A percentile compares a stretch with the other conserved stretches of the same genome.
Evolutionary conservation across 2,797 vertebrate species (phyloP).

Genomic region (Lacerta viridis): DNA sequence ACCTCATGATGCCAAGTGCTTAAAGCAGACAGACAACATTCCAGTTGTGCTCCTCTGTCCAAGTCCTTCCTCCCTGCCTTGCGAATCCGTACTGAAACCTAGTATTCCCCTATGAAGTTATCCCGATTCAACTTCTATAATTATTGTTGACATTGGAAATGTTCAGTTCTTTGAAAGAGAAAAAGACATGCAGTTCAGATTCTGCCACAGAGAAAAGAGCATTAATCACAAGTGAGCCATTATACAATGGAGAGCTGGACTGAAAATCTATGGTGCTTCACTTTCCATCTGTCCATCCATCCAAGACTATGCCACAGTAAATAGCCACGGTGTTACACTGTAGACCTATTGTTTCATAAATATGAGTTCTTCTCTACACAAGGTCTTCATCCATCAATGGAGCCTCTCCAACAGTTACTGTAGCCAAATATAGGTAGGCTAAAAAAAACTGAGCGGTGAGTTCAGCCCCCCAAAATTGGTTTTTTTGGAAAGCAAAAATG

Average conservation of each 20-base stretch:
- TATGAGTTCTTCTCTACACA: neutral
- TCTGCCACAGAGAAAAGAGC: constrained; percentile 57
- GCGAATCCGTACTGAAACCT: constrained; percentile 1
- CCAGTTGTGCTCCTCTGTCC: constrained; percentile 7
- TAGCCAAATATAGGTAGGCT: neutral
- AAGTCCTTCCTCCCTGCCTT: neutral
- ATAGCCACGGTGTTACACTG: neutral
- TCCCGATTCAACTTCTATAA: neutral
- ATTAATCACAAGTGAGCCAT: constrained; percentile 49
- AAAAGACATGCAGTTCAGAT: constrained; percentile 39
- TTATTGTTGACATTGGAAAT: constrained; percentile 12
- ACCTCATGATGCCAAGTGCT: neutral
- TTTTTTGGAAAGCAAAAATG: neutral
- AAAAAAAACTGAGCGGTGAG: neutral
- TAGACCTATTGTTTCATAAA: neutral
- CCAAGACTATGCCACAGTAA: neutral
- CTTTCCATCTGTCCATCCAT: constrained; percentile 13
- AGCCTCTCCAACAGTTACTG: neutral
- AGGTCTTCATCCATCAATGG: neutral
- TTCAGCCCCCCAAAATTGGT: neutral
- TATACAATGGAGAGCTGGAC: constrained; percentile 36
- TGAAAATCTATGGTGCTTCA: constrained; percentile 38
- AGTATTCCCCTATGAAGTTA: neutral
- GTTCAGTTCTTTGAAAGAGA: neutral
- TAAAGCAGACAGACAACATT: constrained; percentile 35